A percentile compares a stretch with the other conserved stretches of the same genome.
These are phyloP conservation scores for Oreochromis spilurus DNA, from an alignment of 2,113 vertebrate species.

Conservation along the genomic window DNA sequence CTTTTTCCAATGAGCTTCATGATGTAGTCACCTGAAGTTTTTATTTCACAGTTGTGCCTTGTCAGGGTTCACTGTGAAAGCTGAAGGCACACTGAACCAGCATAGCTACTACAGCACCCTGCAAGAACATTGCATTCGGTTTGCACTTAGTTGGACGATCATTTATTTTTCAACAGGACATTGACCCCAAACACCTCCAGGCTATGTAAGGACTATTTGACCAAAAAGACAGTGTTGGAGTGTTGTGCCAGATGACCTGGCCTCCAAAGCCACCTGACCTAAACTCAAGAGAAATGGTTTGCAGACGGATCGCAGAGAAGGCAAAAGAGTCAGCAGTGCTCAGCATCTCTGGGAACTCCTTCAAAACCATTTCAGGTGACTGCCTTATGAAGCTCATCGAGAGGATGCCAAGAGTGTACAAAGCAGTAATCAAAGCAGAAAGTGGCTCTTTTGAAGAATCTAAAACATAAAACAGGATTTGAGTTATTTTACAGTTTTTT, in stretches of 20 bases:
- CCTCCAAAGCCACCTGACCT: no score
- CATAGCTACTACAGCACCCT: not conserved
- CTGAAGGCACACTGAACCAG: not conserved
- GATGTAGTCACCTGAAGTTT: fast-evolving
- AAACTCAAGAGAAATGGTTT: not conserved
- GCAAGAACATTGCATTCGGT: not conserved
- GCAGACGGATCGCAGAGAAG: not conserved
- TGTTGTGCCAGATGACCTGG: no score
- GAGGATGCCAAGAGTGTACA: not conserved
- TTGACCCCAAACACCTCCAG: no score
- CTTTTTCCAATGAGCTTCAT: not conserved
- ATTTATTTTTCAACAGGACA: no score
- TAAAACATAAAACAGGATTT: not conserved
- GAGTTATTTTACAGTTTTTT: not conserved
- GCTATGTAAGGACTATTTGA: no score
- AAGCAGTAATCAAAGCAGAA: not conserved
- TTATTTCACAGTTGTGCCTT: not conserved
- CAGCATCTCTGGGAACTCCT: not conserved
- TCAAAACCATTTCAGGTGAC: not conserved
- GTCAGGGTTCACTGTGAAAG: not conserved
- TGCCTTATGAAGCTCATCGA: fast-evolving
- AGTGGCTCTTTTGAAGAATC: fast-evolving
- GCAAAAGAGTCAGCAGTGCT: fast-evolving
- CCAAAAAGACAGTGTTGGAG: no score
- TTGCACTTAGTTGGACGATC: not conserved